Base-by-base conservation (phyloP, 2,113 vertebrate species). In the Cathartes aura region DNA sequence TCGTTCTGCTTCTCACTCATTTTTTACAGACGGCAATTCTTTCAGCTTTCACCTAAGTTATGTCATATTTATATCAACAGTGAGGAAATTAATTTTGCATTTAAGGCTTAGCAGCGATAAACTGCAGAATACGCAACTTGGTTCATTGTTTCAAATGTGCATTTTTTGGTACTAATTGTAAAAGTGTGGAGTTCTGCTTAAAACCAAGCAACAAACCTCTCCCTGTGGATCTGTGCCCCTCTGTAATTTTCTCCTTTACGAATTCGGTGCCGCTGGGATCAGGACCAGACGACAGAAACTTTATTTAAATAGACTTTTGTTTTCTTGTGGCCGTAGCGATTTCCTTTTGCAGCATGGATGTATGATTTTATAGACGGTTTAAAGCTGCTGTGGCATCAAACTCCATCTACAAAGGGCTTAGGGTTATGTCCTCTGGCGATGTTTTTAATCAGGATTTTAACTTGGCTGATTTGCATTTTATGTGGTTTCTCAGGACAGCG, bases 41-140 rank as follows among this genome's bases (percentile, higher is more conserved):
- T 80, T n/a, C 67, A 8, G 45, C 53, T 27, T 71, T 62, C 32
- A 34, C 72, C 32, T 9, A 15, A 2, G 26, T 82, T n/a, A 10
- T 4, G 17, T 50, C 38, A 8, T 9, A 20, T 59, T 72, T 42
- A 9, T 7, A 34, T 84, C 63, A n/a, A 5, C 26, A 6, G 19
- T 2, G 19, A 79, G 67, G 52, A 47, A 52, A 19, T 1, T 1
- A 3, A 16, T 48, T 55, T 48, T 14, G 59, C 24, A 1, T 50
- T 70, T 42, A 3, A 5, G 52, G 38, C 20, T 16, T 24, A 2
- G 17, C 32, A 3, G 36, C 2, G 63, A 5, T 48, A 3, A 50
- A 40, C 34, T 15, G 11, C 50, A 0, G 34, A 7, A 0, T 2
- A 3, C 9, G 2, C 40, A 17, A 3, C n/a, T 55, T 38, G 1